phyloP scores from a whole-genome alignment of 2,113 vertebrate genomes.

The Oreotrochilus melanogaster region DNA sequence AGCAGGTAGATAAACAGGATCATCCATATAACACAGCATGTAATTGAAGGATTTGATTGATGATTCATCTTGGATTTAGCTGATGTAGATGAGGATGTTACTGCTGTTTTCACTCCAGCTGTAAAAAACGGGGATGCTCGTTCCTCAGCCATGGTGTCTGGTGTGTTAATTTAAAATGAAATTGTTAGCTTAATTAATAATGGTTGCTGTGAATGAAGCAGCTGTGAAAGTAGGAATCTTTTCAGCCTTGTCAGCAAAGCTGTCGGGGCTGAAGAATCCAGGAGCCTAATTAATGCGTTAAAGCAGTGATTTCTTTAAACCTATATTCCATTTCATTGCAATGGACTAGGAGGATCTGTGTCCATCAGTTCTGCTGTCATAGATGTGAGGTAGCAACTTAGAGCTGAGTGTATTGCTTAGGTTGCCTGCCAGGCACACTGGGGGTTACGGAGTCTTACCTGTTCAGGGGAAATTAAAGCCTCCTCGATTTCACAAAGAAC shows the following conservation, averaged over 20 bases:
- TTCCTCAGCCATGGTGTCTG: not conserved
- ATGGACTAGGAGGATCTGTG: not conserved
- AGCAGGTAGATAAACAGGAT: not conserved
- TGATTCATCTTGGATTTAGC: not conserved
- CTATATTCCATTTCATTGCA: not conserved
- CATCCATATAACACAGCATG: not conserved
- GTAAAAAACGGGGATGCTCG: not conserved
- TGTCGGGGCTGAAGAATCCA: constrained; percentile 3
- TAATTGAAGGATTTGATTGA: not conserved
- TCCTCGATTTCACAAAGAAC: not conserved
- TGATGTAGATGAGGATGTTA: not conserved
- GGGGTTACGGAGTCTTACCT: not conserved
- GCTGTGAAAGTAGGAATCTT: constrained; percentile 9
- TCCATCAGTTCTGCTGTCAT: not conserved
- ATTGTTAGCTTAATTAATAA: constrained; percentile 60
- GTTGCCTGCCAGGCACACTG: not conserved
- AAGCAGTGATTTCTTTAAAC: not conserved
- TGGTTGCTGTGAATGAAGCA: constrained; percentile 24
- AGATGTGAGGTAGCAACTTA: not conserved
- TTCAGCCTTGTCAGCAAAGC: constrained; percentile 24
- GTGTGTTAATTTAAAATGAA: constrained; percentile 51
- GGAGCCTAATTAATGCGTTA: constrained; percentile 16
- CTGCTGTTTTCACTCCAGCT: not conserved
- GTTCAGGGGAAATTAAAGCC: not conserved
- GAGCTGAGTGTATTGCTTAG: not conserved